Percentiles rank a stretch among this genome's conserved stretches.
phyloP scores from a whole-genome alignment of 2,113 vertebrate species.

The Lonchura striata region DNA sequence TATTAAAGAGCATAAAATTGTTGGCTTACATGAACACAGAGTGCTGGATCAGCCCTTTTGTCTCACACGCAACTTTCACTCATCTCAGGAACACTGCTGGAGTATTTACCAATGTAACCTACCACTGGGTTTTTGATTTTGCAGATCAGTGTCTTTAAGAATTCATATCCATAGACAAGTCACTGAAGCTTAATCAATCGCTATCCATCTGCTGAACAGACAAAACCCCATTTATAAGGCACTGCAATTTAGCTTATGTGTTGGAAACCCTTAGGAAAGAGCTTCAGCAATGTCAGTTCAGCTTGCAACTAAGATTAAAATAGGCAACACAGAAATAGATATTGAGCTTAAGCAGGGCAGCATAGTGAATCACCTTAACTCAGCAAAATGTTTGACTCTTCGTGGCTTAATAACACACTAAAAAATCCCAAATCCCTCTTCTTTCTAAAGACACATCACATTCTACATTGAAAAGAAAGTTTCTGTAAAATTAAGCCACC shows the following conservation, averaged over 20 bases:
- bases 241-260: not conserved
- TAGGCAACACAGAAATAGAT: slow-evolving; percentile 25
- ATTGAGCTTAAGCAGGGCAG: not conserved
- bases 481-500: not conserved
- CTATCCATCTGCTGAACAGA: not conserved
- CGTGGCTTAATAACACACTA: not conserved
- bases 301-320: slow-evolving; percentile 29
- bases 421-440: not conserved
- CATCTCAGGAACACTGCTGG: not conserved
- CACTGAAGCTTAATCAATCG: slow-evolving; percentile 26
- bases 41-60: not conserved
- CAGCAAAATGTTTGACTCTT: not conserved
- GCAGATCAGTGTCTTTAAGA: slow-evolving; percentile 29
- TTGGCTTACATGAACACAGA: rapidly evolving
- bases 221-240: not conserved
- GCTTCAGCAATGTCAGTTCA: slow-evolving; percentile 4
- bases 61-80: not conserved
- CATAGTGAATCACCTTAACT: slow-evolving; percentile 12
- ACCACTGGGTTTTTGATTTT: not conserved
- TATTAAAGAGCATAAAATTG: not conserved
- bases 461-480: not conserved
- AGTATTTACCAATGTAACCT: not conserved
- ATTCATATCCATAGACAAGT: slow-evolving; percentile 23
- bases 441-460: not conserved
- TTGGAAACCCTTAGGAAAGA: slow-evolving; percentile 10